Evolutionary conservation across 2,113 vertebrate species (phyloP).

Genomic region (Drymodes brunneopygia): DNA sequence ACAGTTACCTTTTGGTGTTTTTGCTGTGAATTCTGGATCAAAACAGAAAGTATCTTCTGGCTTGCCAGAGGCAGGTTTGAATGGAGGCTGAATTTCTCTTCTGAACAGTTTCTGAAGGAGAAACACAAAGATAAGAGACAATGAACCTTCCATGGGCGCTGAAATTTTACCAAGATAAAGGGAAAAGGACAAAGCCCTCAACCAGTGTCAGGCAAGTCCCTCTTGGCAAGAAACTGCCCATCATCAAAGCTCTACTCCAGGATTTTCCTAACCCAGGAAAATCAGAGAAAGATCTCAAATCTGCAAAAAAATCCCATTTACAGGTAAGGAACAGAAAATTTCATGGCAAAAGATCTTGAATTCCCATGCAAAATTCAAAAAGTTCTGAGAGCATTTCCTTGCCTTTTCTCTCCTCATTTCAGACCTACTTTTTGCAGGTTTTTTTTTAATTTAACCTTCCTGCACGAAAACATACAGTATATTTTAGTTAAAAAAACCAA

Average conservation of each 20-base stretch:
- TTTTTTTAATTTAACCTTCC: neutral
- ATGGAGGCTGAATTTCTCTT: constrained; percentile 92
- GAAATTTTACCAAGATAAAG: neutral
- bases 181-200: neutral
- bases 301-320: neutral
- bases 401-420: neutral
- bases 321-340: neutral
- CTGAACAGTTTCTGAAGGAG: constrained; percentile 86
- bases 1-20: constrained; percentile 92
- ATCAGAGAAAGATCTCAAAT: neutral
- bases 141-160: neutral
- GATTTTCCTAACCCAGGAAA: neutral
- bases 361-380: neutral
- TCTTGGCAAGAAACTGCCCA: neutral
- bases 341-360: neutral
- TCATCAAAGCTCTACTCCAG: neutral
- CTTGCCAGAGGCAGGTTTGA: constrained; percentile 94
- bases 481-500: neutral
- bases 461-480: neutral
- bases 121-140: neutral
- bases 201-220: fast-evolving
- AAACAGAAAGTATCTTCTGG: constrained; percentile 98
- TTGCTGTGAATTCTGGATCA: constrained; percentile 98
- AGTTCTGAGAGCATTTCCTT: neutral
- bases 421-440: neutral